Conservation (phyloP, 2,888 invertebrate species). For the Drosophila picticornis region DNA sequence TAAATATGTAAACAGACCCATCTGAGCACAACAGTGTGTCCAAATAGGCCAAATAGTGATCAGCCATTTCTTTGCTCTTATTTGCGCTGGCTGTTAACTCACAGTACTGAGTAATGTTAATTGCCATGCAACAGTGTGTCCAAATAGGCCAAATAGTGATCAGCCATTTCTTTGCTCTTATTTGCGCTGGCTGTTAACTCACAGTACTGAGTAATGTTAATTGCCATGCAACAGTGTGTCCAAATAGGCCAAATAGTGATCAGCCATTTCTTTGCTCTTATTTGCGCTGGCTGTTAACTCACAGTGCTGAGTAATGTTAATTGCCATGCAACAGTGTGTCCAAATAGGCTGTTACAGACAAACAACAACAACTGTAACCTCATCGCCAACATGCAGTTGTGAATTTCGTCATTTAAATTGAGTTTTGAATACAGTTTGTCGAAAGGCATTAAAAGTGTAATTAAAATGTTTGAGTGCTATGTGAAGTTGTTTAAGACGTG, state of each 20-base stretch:
- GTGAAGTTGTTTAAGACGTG: constrained; percentile 8
- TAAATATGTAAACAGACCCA: too few species aligned
- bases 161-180: not conserved
- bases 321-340: constrained; percentile 47
- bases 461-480: constrained; percentile 3
- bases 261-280: not conserved
- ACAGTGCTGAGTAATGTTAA: constrained; percentile 25
- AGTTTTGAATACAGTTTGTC: constrained; percentile 60
- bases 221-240: too few species aligned
- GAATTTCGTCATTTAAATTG: constrained; percentile 68
- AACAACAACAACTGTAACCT: constrained; percentile 61
- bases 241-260: too few species aligned
- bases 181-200: constrained; percentile 15
- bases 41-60: too few species aligned
- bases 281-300: constrained; percentile 15
- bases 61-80: too few species aligned
- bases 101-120: not conserved
- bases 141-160: too few species aligned
- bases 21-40: too few species aligned
- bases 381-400: constrained; percentile 65
- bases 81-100: too few species aligned
- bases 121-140: too few species aligned
- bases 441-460: constrained; percentile 24
- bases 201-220: constrained; percentile 2
- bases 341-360: constrained; percentile 28